These are phyloP conservation scores for Stenodera caucasica DNA, from an alignment of 2,888 invertebrate species.

Conservation along the genomic window DNA sequence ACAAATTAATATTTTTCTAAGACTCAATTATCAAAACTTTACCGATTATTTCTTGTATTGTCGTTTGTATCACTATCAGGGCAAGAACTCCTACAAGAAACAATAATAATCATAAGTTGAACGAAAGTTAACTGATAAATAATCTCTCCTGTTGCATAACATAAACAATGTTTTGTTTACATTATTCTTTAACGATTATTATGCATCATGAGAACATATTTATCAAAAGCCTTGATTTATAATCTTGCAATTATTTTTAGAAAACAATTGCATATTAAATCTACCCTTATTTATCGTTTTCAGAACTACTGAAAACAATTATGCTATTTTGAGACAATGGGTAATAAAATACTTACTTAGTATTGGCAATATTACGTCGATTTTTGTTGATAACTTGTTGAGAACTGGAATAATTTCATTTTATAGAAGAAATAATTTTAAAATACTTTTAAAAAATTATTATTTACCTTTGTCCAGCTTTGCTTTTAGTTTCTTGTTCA, in stretches of 20 bases:
- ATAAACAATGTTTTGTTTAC: neutral
- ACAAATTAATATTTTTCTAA: too few relatives aligned
- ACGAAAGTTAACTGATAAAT: neutral
- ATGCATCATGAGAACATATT: neutral
- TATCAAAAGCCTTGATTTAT: neutral
- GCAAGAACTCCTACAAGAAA: neutral
- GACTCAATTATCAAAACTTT: too few relatives aligned
- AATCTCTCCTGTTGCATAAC: neutral
- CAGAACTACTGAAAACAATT: neutral
- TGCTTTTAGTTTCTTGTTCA: neutral
- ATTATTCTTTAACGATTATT: neutral
- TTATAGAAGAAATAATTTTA: too few relatives aligned
- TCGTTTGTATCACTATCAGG: neutral
- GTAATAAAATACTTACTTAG: neutral
- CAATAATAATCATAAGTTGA: neutral
- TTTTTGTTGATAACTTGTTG: neutral
- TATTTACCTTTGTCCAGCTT: neutral
- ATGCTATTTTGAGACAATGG: neutral
- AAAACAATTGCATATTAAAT: neutral
- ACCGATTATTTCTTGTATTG: neutral
- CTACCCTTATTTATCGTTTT: neutral
- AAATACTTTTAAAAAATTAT: neutral
- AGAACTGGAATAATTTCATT: neutral
- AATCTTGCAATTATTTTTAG: neutral
- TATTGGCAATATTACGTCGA: neutral